These are phyloP conservation scores for Phalloptychus januarius DNA, from an alignment of 2,797 vertebrate genomes.

Conservation along the genomic window DNA sequence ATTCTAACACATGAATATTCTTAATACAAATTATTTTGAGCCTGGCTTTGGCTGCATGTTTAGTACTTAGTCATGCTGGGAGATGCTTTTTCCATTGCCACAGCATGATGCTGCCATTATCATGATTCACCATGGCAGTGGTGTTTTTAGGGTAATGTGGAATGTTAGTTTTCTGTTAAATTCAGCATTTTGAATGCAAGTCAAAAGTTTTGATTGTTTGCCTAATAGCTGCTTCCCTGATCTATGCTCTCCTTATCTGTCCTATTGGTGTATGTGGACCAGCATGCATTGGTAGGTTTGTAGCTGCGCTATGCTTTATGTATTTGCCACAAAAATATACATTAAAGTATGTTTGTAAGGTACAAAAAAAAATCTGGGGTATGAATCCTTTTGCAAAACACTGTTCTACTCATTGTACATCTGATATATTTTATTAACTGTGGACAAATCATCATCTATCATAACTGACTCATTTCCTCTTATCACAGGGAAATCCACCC, in stretches of 20 bases:
- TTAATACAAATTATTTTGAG: neutral
- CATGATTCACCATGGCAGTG: neutral
- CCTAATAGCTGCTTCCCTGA: neutral
- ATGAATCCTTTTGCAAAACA: neutral
- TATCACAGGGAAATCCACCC: conserved; percentile 54
- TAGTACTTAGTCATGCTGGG: neutral
- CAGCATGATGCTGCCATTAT: neutral
- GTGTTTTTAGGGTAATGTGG: neutral
- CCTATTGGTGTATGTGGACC: neutral
- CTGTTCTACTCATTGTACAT: neutral
- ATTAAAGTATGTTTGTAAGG: neutral
- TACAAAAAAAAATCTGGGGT: neutral
- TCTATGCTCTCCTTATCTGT: neutral
- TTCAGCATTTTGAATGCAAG: neutral
- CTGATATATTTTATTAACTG: neutral
- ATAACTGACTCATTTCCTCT: conserved; percentile 9
- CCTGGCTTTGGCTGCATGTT: neutral
- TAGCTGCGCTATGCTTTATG: neutral
- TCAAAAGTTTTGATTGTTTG: neutral
- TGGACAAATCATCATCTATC: conserved; percentile 8
- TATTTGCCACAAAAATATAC: neutral
- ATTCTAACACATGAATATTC: no score
- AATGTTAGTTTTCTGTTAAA: neutral
- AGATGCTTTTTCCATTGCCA: neutral
- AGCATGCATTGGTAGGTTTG: neutral